Evolutionary conservation across 2,797 vertebrate genomes (phyloP), one percentile per base, ranked within the genome.

Genomic region (Glossophaga mutica): DNA sequence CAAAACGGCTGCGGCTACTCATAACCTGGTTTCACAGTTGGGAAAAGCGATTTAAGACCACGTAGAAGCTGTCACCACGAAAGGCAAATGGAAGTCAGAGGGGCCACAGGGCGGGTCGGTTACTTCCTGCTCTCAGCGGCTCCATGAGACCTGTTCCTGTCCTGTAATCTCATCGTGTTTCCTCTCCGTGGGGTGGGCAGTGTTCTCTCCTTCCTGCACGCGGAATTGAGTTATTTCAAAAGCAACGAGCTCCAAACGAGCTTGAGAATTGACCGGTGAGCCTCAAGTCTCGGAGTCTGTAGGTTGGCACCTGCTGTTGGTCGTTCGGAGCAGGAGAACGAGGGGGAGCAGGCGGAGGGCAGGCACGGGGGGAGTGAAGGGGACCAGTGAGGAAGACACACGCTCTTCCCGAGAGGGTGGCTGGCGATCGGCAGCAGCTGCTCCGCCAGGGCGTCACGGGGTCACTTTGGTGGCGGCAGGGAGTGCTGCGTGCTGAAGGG

Each of bases 211-310:
- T 26, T 71, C 7, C 39, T 26, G n/a, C 34, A n/a, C 65, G 12
- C n/a, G 19, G 24, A 84, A 73, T 37, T 39, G 76, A 93, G 65
- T 91, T 87, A 87, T 76, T 91, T 94, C n/a, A 16, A 84, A 77
- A 95, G 90, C 71, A 81, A 87, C 52, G 67, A 81, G 73, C 87
- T 39, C 1, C 32, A 71, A 29, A 39, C 26, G 84, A 81, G 26
- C 32, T 52, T 71, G 32, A 74, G 50, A 65, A n/a, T 21, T 52
- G 87, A 83, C 73, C 52, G 57, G 52, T 70, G 71, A 70, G 42
- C 19, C 50, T 44, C n/a, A 46, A 78, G 18, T 46, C 32, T 59
- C 89, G 59, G 79, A 85, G 52, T 19, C 32, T 73, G 37, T 32
- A 6, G 22, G 18, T 55, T 90, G 62, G 59, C 68, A 83, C 62